Evolutionary conservation across 2,113 vertebrate genomes (phyloP).

Genomic region (Notechis scutatus): DNA sequence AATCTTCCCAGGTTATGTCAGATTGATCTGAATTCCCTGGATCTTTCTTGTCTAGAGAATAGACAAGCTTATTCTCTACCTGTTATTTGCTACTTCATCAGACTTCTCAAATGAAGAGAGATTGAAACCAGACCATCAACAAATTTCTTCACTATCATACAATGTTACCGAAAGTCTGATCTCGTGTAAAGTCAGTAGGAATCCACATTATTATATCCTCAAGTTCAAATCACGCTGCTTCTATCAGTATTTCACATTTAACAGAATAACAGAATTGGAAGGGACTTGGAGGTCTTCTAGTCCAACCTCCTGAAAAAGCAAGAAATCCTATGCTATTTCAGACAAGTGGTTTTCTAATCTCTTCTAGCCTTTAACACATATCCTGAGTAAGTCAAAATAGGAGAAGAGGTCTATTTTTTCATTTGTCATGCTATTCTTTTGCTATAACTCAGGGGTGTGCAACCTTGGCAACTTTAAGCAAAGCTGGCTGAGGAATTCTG

Average conservation of each 20-base stretch:
- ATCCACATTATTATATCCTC: not conserved
- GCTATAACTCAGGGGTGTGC: too few relatives aligned
- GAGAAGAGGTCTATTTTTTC: not conserved
- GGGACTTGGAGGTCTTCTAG: too few relatives aligned
- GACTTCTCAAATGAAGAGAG: not conserved
- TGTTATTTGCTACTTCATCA: not conserved
- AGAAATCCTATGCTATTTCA: not conserved
- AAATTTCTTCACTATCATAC: not conserved
- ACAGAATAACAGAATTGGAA: too few relatives aligned
- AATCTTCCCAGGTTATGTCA: not conserved
- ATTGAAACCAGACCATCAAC: not conserved
- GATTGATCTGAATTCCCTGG: not conserved
- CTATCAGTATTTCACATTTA: not conserved
- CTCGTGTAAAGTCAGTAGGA: not conserved
- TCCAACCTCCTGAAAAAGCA: too few relatives aligned
- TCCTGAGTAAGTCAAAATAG: not conserved
- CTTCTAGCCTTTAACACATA: not conserved
- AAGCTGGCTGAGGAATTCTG: too few relatives aligned
- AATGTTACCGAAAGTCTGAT: not conserved
- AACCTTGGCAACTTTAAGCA: too few relatives aligned
- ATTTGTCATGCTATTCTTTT: not conserved
- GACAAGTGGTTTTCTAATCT: not conserved
- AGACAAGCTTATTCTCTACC: not conserved
- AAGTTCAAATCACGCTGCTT: not conserved
- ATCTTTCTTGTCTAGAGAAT: not conserved